These are phyloP conservation scores for Drosophila bipectinata DNA, from an alignment of 1,140 invertebrate genomes.

Conservation along the genomic window DNA sequence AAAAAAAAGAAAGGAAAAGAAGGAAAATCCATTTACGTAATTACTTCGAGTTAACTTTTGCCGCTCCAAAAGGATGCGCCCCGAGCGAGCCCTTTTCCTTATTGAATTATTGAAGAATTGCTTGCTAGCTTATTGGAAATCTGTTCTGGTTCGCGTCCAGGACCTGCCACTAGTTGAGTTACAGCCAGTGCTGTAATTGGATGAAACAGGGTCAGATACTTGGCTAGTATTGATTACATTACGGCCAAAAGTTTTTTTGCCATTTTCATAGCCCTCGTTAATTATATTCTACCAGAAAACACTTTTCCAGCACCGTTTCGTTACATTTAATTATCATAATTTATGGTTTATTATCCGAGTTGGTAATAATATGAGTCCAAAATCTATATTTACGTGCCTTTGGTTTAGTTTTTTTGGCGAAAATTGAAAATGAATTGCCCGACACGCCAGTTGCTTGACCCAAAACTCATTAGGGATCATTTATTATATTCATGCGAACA, in stretches of 20 bases:
- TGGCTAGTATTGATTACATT: constrained; percentile 34
- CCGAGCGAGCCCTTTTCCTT: constrained; percentile 44
- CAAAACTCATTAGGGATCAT: constrained; percentile 26
- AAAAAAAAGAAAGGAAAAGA: constrained; percentile 5
- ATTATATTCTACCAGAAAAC: constrained; percentile 31
- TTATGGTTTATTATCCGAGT: constrained; percentile 29
- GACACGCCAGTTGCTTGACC: constrained; percentile 11
- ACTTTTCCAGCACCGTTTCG: constrained; percentile 11
- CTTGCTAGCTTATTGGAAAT: constrained; percentile 74
- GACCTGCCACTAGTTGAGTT: constrained; percentile 34
- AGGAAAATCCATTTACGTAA: constrained; percentile 80
- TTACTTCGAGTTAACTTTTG: constrained; percentile 78
- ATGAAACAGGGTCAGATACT: constrained; percentile 23
- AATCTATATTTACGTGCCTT: constrained; percentile 9
- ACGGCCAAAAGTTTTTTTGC: constrained; percentile 50
- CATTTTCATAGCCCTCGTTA: constrained; percentile 36
- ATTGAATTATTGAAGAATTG: constrained; percentile 72
- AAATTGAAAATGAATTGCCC: constrained; percentile 32
- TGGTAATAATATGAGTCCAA: constrained; percentile 1
- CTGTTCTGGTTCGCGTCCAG: constrained; percentile 30
- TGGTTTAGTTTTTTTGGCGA: constrained; percentile 2
- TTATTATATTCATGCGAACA: constrained; percentile 6
- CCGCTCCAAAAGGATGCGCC: constrained; percentile 26
- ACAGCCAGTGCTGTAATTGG: constrained; percentile 36
- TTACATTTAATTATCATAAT: constrained; percentile 37